phyloP scores from a whole-genome alignment of 2,888 invertebrate genomes.

The Stenodema calcarata region DNA sequence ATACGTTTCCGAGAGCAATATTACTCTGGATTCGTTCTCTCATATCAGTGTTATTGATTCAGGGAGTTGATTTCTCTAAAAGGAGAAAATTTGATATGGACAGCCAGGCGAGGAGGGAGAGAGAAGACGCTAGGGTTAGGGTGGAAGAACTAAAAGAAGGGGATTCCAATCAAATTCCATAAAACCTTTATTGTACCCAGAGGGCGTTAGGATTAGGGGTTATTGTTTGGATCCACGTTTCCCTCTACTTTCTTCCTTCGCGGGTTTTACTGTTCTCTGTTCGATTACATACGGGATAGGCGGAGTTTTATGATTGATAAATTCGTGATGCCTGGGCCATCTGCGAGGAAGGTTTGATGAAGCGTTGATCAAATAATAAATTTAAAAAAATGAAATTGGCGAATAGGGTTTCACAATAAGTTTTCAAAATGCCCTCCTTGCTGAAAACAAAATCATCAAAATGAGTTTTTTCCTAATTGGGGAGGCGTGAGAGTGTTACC shows the following conservation, averaged over 20 bases:
- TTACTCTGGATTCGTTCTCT: conserved; percentile 23
- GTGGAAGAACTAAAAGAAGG: not conserved
- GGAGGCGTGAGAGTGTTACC: too few relatives aligned
- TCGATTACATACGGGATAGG: not conserved
- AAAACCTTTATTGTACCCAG: conserved; percentile 51
- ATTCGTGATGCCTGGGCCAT: too few relatives aligned
- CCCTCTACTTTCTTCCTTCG: not conserved
- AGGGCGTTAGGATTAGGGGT: conserved; percentile 43
- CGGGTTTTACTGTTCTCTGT: not conserved
- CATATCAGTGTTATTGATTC: conserved; percentile 44
- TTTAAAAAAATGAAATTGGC: too few relatives aligned
- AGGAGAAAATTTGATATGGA: conserved; percentile 44
- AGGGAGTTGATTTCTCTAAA: conserved; percentile 28
- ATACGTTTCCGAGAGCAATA: conserved; percentile 22
- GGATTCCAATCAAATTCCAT: conserved; percentile 53
- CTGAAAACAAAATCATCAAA: too few relatives aligned
- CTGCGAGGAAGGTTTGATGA: too few relatives aligned
- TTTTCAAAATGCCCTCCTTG: too few relatives aligned
- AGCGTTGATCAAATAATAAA: too few relatives aligned
- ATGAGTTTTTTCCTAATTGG: too few relatives aligned
- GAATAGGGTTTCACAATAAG: too few relatives aligned
- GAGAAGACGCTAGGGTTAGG: not conserved
- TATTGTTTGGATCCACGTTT: conserved; percentile 4
- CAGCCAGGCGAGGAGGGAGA: not conserved
- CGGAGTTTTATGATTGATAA: too few relatives aligned